These are phyloP conservation scores for Ambastaia sidthimunki DNA, from an alignment of 2,797 vertebrate genomes.

Conservation along the genomic window DNA sequence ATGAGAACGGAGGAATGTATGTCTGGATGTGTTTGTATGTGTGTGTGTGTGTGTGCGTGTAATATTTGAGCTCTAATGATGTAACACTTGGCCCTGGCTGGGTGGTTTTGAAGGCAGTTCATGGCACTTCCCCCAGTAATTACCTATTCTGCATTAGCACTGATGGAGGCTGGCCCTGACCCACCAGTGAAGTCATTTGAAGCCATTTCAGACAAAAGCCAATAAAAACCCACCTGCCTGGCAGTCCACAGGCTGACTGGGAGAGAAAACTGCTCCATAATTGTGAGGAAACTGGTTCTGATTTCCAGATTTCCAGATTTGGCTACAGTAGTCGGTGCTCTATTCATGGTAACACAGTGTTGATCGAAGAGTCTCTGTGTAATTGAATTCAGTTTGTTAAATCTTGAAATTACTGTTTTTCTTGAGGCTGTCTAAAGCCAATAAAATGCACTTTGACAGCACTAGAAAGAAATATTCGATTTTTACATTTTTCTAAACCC, in stretches of 20 bases:
- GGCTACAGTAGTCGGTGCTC: constrained; percentile 19
- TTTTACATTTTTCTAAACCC: background rate
- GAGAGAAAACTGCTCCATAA: constrained; percentile 72
- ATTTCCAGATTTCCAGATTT: constrained; percentile 28
- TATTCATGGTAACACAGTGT: constrained; percentile 21
- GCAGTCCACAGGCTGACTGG: constrained; percentile 78
- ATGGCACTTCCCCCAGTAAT: constrained; percentile 78
- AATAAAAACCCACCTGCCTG: constrained; percentile 89
- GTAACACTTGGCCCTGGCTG: constrained; percentile 85
- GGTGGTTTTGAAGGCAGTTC: constrained; percentile 78
- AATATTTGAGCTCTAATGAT: constrained; percentile 84
- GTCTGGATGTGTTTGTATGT: constrained; percentile 49
- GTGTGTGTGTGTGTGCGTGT: constrained; percentile 44
- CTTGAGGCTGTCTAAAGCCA: constrained; percentile 23
- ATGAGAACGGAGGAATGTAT: constrained; percentile 45
- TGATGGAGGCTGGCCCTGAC: constrained; percentile 77
- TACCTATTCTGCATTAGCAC: constrained; percentile 74
- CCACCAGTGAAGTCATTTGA: constrained; percentile 82
- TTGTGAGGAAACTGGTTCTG: constrained; percentile 42
- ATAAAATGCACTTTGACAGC: constrained; percentile 26
- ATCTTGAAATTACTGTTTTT: constrained; percentile 20
- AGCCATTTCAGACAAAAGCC: constrained; percentile 80
- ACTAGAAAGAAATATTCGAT: constrained; percentile 19
- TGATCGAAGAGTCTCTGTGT: constrained; percentile 23
- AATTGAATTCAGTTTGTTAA: constrained; percentile 28